Evolutionary conservation across 2,797 vertebrate species (phyloP), one percentile per base, ranked within the genome.

Genomic region (Catharus ustulatus): DNA sequence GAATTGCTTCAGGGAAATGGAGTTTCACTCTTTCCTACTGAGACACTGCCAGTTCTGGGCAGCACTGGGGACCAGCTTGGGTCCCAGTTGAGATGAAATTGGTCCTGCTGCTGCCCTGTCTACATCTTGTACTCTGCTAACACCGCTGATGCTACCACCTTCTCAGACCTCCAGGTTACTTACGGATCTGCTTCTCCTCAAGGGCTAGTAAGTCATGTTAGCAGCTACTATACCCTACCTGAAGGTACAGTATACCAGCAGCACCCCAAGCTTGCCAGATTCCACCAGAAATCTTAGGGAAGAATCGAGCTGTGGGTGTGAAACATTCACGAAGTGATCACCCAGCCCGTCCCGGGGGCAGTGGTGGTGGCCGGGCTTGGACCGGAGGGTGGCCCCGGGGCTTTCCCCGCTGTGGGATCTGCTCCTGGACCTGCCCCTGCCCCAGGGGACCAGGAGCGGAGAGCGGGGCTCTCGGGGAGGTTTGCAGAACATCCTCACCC

Each of bases 151-250:
- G 7, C 18, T 26, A 6, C 1, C 62, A 5, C 22, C 42, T 66
- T 42, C 32, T 32, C 58, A 58, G 30, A 43, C 3, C 24, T 21
- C 13, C 1, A 1, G 22, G n/a, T n/a, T 40, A 2, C 3, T 46
- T 9, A 4, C 1, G 18, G 49, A 13, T 10, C 49, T 13, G 17
- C 38, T 57, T 61, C 22, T 82, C 46, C 72, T 36, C 27, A 3
- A n/a, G 63, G 59, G 8, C 6, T 48, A 2, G 8, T 2, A 16
- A n/a, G 10, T 27, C 20, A 8, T 0, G n/a, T 24, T 7, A 14
- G 7, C 61, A 32, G 0, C 38, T 36, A 0, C 26, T 4, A 0
- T 1, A 8, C 8, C 10, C 40, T 34, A 9, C 22, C 43, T 19
- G 32, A 40, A 11, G 15, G 14, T 40, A 5, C 3, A 55, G 46